phyloP scores from a whole-genome alignment of 2,888 invertebrate species.

The Marronus borbonicus region DNA sequence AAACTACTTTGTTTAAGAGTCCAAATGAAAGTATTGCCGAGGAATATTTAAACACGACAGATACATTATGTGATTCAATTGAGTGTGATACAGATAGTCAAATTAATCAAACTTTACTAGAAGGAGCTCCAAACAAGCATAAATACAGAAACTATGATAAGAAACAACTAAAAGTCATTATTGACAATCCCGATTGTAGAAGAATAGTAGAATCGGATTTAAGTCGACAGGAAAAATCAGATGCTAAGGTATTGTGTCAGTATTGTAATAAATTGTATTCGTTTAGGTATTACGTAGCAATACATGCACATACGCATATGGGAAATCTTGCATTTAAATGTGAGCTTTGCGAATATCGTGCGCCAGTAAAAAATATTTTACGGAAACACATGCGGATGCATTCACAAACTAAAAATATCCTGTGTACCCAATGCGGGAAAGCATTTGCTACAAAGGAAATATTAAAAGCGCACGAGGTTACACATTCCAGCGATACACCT shows the following conservation, averaged over 20 bases:
- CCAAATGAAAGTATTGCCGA: neutral
- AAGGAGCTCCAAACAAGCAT: neutral
- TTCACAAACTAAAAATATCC: neutral
- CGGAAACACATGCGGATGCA: neutral
- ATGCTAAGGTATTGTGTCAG: neutral
- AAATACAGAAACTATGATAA: neutral
- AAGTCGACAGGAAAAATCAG: neutral
- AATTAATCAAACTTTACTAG: neutral
- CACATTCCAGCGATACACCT: neutral
- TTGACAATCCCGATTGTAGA: neutral
- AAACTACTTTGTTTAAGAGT: too few species aligned
- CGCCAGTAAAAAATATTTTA: neutral
- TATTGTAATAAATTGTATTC: neutral
- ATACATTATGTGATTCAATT: neutral
- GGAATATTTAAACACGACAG: neutral
- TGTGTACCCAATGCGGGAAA: neutral
- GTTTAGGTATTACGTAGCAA: slow-evolving; percentile 3
- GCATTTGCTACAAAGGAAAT: neutral
- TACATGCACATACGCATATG: neutral
- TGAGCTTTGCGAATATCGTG: neutral
- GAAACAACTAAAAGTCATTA: neutral
- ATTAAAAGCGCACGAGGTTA: neutral
- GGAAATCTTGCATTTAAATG: neutral
- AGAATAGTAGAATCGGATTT: neutral
- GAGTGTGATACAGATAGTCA: neutral